These are phyloP conservation scores for Nemotelus pantherinus DNA, from an alignment of 2,888 invertebrate genomes.

Conservation along the genomic window DNA sequence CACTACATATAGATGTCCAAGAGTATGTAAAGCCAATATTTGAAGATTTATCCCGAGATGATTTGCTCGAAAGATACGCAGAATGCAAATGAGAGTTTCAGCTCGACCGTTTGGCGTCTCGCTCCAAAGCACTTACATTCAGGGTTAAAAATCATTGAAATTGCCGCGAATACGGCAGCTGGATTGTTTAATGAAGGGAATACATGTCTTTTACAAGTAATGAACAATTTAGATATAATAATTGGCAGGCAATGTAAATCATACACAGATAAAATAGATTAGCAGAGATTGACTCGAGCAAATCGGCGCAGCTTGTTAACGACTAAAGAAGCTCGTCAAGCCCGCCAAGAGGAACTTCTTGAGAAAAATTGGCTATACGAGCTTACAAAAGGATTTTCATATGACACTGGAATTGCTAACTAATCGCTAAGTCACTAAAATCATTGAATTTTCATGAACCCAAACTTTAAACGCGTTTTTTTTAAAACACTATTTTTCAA, in stretches of 20 bases:
- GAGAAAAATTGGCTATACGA: neutral
- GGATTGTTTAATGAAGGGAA: conserved; percentile 43
- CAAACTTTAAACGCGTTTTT: conserved; percentile 4
- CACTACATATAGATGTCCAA: conserved; percentile 43
- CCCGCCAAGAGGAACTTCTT: neutral
- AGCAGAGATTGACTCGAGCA: conserved; percentile 23
- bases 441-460: neutral
- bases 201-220: conserved; percentile 20
- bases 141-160: conserved; percentile 51
- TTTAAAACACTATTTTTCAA: conserved; percentile 5
- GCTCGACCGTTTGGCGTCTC: conserved; percentile 50
- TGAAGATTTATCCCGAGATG: conserved; percentile 46
- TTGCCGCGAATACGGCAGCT: conserved; percentile 44
- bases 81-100: conserved; percentile 47
- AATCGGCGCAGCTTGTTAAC: conserved; percentile 35
- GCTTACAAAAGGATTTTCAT: neutral
- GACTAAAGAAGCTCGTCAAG: conserved; percentile 33
- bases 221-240: conserved; percentile 25
- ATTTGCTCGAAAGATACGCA: conserved; percentile 34
- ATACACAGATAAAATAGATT: conserved; percentile 25
- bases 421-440: conserved; percentile 8
- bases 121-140: conserved; percentile 51
- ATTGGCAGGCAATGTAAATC: conserved; percentile 29
- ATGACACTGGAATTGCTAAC: conserved; percentile 11
- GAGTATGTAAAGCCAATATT: conserved; percentile 46